Conservation (phyloP, 2,797 vertebrate species). For the Rhadinocentrus ornatus region DNA sequence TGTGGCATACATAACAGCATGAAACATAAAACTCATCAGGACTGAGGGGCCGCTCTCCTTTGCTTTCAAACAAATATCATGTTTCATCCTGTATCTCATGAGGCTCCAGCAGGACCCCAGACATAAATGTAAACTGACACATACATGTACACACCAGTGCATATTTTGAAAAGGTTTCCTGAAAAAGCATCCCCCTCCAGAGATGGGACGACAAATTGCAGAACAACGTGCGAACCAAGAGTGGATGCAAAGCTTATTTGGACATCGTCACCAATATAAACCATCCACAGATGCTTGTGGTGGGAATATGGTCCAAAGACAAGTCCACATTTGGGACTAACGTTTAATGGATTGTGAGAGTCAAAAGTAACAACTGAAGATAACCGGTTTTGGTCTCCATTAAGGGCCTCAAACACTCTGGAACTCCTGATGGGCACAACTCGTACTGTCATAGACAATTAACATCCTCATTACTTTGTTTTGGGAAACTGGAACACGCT, state of each 20-base stretch:
- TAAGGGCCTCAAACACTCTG: conserved; percentile 43
- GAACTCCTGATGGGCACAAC: conserved; percentile 73
- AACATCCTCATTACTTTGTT: conserved; percentile 84
- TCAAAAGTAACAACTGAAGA: conserved; percentile 61
- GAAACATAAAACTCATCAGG: conserved; percentile 14
- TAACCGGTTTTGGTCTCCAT: conserved; percentile 64
- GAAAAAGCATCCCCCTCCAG: conserved; percentile 43
- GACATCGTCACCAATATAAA: conserved; percentile 54
- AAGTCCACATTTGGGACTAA: conserved; percentile 26
- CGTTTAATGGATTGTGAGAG: conserved; percentile 66
- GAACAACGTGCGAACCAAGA: conserved; percentile 55
- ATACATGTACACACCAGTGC: conserved; percentile 68
- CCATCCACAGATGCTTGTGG: conserved; percentile 39
- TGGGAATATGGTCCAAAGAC: conserved; percentile 40
- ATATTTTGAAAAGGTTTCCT: conserved; percentile 66
- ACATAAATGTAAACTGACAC: conserved; percentile 73
- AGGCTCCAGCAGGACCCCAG: conserved; percentile 51
- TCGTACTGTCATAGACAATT: conserved; percentile 82
- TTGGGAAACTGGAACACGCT: conserved; percentile 74
- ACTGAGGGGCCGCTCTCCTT: conserved; percentile 28
- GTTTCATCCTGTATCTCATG: conserved; percentile 52
- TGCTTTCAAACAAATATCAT: conserved; percentile 57
- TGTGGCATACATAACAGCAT: conserved; percentile 4
- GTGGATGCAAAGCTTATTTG: conserved; percentile 47
- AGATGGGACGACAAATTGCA: conserved; percentile 63